Conservation (phyloP, 2,888 invertebrate species). For the Busseola fusca region DNA sequence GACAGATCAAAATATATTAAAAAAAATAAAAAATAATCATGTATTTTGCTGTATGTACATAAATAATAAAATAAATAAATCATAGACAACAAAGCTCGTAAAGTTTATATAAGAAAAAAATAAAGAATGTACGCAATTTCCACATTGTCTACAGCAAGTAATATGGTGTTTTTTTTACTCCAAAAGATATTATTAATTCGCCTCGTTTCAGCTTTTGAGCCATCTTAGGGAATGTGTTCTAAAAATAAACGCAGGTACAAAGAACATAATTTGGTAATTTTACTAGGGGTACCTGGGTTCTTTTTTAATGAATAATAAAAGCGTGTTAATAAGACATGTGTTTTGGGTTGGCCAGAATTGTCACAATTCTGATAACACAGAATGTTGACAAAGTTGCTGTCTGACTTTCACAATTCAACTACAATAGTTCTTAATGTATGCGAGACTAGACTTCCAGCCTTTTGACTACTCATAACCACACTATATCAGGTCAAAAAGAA, state of each 20-base stretch:
- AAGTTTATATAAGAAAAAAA: no score
- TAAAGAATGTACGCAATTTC: constrained; percentile 25
- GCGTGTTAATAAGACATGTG: not conserved
- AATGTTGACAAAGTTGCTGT: not conserved
- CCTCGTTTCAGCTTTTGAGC: constrained; percentile 16
- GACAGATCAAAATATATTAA: no score
- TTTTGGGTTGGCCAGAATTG: not conserved
- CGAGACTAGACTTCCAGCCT: not conserved
- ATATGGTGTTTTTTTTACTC: constrained; percentile 31
- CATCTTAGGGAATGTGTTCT: not conserved
- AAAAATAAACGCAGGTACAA: constrained; percentile 7
- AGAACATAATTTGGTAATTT: not conserved
- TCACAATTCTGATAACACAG: not conserved
- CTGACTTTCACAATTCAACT: not conserved
- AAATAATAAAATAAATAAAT: no score
- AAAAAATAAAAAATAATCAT: no score
- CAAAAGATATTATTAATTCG: constrained; percentile 30
- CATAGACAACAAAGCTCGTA: no score
- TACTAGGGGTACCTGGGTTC: not conserved
- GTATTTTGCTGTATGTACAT: no score
- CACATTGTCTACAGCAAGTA: constrained; percentile 18
- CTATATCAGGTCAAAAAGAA: constrained; percentile 5
- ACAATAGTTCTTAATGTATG: not conserved
- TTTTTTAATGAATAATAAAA: not conserved
- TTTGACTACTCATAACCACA: not conserved